Conservation (phyloP, 2,888 invertebrate species). For the Sclerodermus sp. region DNA sequence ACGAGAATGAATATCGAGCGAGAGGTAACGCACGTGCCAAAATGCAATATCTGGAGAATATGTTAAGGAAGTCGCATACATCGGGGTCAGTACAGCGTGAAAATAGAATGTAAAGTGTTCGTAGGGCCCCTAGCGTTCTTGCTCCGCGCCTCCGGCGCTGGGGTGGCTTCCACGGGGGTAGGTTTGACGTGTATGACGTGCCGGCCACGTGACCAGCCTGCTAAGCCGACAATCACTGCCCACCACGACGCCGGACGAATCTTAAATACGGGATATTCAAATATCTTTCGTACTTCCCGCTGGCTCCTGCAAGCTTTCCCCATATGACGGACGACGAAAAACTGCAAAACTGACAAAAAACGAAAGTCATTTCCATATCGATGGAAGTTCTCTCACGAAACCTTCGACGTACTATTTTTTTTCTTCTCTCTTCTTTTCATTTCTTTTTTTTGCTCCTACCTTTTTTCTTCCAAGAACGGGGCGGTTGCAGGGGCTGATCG, state of each 20-base stretch:
- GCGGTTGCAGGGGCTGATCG: no score
- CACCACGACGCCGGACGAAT: constrained; percentile 51
- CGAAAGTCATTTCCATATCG: constrained; percentile 8
- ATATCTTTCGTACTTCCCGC: constrained; percentile 37
- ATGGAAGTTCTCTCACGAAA: neutral
- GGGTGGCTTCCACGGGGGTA: constrained; percentile 33
- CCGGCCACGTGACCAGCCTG: constrained; percentile 54
- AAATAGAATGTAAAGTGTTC: constrained; percentile 55
- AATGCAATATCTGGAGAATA: constrained; percentile 49
- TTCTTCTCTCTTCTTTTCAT: neutral
- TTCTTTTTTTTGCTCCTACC: no score
- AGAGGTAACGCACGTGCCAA: constrained; percentile 36
- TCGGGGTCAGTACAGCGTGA: constrained; percentile 55
- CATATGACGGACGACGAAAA: neutral
- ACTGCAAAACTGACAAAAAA: constrained; percentile 5
- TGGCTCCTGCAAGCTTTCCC: neutral
- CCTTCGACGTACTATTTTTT: neutral
- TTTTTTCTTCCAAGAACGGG: no score
- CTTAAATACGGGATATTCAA: constrained; percentile 55
- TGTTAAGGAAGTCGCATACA: constrained; percentile 50
- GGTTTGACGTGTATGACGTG: constrained; percentile 58
- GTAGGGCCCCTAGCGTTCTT: constrained; percentile 26
- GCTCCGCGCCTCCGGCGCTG: constrained; percentile 10
- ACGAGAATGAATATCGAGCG: constrained; percentile 36
- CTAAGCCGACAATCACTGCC: constrained; percentile 55